These are phyloP conservation scores for Tenthredo livida DNA, from an alignment of 2,888 invertebrate genomes.

Conservation along the genomic window DNA sequence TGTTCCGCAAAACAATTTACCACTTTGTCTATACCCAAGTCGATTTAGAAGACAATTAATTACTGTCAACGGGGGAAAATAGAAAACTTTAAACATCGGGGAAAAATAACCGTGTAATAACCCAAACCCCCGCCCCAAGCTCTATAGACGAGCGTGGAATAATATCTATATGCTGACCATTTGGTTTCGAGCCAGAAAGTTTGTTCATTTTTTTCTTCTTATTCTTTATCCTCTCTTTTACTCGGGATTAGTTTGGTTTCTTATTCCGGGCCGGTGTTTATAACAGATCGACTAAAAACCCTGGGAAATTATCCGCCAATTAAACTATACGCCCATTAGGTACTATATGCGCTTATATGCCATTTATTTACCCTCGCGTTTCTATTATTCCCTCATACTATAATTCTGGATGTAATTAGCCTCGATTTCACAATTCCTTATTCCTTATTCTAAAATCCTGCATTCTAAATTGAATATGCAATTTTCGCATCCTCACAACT, in stretches of 20 bases:
- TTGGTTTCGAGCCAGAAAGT: conserved; percentile 7
- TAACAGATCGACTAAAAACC: neutral
- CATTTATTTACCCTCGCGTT: neutral
- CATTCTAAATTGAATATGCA: neutral
- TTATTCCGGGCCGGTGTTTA: neutral
- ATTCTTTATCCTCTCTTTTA: neutral
- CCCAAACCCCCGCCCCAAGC: neutral
- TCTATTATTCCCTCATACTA: neutral
- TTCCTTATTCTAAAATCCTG: neutral
- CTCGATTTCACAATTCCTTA: neutral
- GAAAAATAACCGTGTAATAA: conserved; percentile 20
- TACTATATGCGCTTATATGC: neutral
- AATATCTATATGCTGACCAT: neutral
- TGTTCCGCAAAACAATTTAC: neutral
- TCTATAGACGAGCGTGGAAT: neutral
- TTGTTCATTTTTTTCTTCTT: neutral
- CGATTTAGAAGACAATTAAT: conserved; percentile 17
- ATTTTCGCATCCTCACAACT: neutral
- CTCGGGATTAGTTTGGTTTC: conserved; percentile 11
- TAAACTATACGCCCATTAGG: neutral
- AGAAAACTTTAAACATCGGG: neutral
- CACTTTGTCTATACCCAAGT: neutral
- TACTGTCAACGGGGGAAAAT: neutral
- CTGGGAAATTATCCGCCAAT: neutral
- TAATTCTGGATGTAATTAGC: neutral